Evolutionary conservation across 1,140 invertebrate species (phyloP), one percentile per base, ranked within the genome.

Genomic region (Panagrolaimus sp.): DNA sequence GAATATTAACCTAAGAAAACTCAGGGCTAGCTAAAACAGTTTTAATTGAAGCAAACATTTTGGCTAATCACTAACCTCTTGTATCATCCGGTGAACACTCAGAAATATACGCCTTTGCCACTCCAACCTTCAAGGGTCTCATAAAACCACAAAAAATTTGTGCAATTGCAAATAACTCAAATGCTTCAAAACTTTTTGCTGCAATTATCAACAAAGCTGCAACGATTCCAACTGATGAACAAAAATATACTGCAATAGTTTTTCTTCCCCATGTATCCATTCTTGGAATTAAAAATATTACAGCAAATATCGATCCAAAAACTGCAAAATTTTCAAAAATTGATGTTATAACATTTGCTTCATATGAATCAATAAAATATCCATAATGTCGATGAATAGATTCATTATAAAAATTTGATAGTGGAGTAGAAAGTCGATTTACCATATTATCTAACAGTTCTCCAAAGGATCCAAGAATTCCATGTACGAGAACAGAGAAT

Each of bases 181-280:
- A 11, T 0, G 9, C 8, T 25, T 25, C n/a, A 13, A 57, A 57
- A 25, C 51, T 57, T 57, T 57, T 57, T 20, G 20, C 27, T 0
- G 51, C 51, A 25, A 57, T 57, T 11, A 57, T 57, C n/a, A 57
- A 25, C 51, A 57, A 57, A 4, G 51, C 51, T 27, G 51, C 20
- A 57, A 57, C 27, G n/a, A 27, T 27, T 25, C 51, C 51, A 57
- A 57, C 27, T 0, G 51, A 20, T 2, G 20, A 13, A 25, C 51
- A 25, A 27, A 57, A 57, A 13, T 57, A 57, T 11, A 57, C 51
- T 1, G 51, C 11, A n/a, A 57, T 27, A 8, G 51, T 57, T 20
- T 57, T 57, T 25, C 51, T 14, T 11, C 51, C 51, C 51, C 51
- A 57, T 20, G 51, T 57, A 57, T 57, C 51, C 51, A 57, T 57